Evolutionary conservation across 2,888 invertebrate species (phyloP).

Genomic region (Cryptus viduatorius): DNA sequence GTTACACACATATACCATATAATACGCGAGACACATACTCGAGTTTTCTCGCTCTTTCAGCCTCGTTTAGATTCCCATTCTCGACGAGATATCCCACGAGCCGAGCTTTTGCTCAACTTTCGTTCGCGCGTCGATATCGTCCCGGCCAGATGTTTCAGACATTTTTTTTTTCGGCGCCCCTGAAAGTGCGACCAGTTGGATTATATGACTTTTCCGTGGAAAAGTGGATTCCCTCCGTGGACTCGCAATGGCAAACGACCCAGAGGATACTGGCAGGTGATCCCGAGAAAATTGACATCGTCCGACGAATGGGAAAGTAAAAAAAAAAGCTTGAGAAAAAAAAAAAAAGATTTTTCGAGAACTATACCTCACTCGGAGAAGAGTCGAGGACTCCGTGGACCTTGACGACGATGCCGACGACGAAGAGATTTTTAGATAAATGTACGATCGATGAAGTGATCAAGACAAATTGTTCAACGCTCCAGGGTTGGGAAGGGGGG

Average conservation of each 20-base stretch:
- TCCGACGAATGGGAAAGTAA: conserved; percentile 3
- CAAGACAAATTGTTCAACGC: conserved; percentile 40
- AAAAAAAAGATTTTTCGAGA: neutral
- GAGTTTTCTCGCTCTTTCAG: conserved; percentile 58
- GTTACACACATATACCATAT: conserved; percentile 18
- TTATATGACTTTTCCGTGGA: conserved; percentile 47
- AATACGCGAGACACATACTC: neutral
- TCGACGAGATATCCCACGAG: conserved; percentile 29
- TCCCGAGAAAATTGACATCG: conserved; percentile 8
- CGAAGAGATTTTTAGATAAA: conserved; percentile 17
- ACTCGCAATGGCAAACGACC: conserved; percentile 38
- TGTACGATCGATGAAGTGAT: conserved; percentile 34
- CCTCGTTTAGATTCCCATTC: conserved; percentile 51
- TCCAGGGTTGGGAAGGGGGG: neutral
- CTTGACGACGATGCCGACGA: neutral
- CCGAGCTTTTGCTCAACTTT: conserved; percentile 61
- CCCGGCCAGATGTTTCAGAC: conserved; percentile 62
- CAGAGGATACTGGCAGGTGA: conserved; percentile 4
- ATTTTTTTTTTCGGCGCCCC: conserved; percentile 21
- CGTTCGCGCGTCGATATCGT: conserved; percentile 60
- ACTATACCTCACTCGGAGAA: neutral
- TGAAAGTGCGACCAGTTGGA: conserved; percentile 46
- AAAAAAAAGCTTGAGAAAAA: neutral
- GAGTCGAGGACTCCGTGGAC: neutral
- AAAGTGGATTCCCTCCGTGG: conserved; percentile 36